These are phyloP conservation scores for Physeter macrocephalus DNA, from an alignment of 2,113 vertebrate species.

Conservation along the genomic window DNA sequence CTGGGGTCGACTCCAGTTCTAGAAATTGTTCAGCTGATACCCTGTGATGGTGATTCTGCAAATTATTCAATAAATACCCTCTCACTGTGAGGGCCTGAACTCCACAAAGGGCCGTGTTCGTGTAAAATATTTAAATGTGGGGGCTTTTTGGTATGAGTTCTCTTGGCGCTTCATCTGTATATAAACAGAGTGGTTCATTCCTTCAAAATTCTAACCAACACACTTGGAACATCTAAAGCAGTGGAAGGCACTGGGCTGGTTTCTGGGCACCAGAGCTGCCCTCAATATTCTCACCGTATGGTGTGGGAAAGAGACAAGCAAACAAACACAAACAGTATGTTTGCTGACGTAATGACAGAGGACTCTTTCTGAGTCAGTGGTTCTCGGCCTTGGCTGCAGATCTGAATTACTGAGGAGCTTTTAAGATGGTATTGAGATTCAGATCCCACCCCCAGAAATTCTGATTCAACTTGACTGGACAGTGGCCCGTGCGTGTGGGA, in stretches of 20 bases:
- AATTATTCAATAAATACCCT: neutral
- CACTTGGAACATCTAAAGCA: neutral
- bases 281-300: neutral
- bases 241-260: neutral
- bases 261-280: neutral
- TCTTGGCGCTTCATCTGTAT: neutral
- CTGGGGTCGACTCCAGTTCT: neutral
- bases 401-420: neutral
- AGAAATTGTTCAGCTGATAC: neutral
- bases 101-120: neutral
- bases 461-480: neutral
- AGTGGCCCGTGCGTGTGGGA: no score
- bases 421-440: neutral
- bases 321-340: neutral
- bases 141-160: neutral
- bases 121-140: neutral
- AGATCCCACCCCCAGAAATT: neutral
- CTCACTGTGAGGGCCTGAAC: neutral
- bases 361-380: neutral
- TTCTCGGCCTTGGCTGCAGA: neutral
- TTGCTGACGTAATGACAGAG: neutral
- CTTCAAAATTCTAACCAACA: neutral
- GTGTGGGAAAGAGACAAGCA: neutral
- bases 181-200: neutral
- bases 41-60: neutral